Evolutionary conservation across 64 coral and sea anemone genomes (phyloP).

Genomic region (Hydrozoanthus tunicans): DNA sequence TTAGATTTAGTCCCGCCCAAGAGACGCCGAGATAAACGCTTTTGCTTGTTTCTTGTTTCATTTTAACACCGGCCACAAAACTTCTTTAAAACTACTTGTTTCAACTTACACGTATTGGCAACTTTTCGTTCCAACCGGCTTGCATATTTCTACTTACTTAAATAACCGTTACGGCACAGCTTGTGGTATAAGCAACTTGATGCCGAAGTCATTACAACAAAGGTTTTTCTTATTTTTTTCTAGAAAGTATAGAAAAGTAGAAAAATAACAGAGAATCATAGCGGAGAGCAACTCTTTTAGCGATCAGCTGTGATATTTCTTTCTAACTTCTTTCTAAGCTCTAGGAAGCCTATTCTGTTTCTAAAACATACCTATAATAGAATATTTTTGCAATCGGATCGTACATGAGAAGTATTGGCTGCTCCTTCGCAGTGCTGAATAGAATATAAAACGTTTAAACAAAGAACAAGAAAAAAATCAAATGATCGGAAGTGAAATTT

Average conservation of each 20-base stretch:
- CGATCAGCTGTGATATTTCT: too few species aligned
- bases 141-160: not conserved
- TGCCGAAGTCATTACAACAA: too few species aligned
- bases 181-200: too few species aligned
- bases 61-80: not conserved
- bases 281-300: too few species aligned
- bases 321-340: too few species aligned
- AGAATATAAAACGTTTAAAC: slow-evolving; percentile 1
- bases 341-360: not conserved
- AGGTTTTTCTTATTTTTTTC: too few species aligned
- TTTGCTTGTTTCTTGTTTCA: not conserved
- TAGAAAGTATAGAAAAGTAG: too few species aligned
- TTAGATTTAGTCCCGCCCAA: not conserved
- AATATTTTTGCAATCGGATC: slow-evolving; percentile 45
- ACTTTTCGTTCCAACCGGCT: not conserved
- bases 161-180: too few species aligned
- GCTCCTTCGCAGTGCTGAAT: not conserved
- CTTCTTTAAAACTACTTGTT: not conserved
- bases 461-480: not conserved
- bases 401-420: slow-evolving; percentile 39
- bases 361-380: slow-evolving; percentile 53
- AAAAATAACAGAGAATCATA: too few species aligned
- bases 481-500: not conserved
- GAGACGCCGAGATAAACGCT: not conserved
- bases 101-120: not conserved